Conservation (phyloP, 30 jellyfish, hydroid and myxozoan genomes). For the Catostylus mosaicus region DNA sequence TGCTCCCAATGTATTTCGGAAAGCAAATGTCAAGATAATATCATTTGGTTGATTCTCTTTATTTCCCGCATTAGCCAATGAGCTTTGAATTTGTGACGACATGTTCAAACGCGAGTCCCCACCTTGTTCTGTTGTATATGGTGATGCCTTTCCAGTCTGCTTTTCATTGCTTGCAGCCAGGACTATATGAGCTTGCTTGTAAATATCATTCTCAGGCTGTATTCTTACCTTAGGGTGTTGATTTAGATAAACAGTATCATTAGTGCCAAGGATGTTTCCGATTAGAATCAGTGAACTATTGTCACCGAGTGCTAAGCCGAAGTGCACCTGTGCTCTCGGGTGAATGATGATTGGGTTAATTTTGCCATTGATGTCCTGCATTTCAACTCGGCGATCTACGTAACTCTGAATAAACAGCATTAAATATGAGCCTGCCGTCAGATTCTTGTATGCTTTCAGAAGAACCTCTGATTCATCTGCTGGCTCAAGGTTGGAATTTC, state of each 20-base stretch:
- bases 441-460: constrained; percentile 60
- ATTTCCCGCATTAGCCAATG: constrained; percentile 2
- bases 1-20: constrained; percentile 44
- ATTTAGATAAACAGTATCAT: constrained; percentile 59
- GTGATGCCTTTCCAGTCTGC: constrained; percentile 33
- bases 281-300: constrained; percentile 62
- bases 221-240: constrained; percentile 61
- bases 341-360: constrained; percentile 83
- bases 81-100: constrained; percentile 33
- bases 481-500: constrained; percentile 67
- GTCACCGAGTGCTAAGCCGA: constrained; percentile 76
- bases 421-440: constrained; percentile 52
- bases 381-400: constrained; percentile 77
- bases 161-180: constrained; percentile 22
- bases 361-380: constrained; percentile 67
- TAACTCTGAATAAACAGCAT: constrained; percentile 81
- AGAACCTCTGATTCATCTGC: constrained; percentile 31
- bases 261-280: constrained; percentile 75
- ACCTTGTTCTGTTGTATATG: constrained; percentile 33
- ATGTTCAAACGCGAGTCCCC: constrained; percentile 46
- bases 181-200: constrained; percentile 78
- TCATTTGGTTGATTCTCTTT: constrained; percentile 22
- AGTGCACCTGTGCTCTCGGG: constrained; percentile 67
- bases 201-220: constrained; percentile 67
- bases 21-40: constrained; percentile 19